Conservation (phyloP, 2,888 invertebrate genomes). For the Trichacis sp. region DNA sequence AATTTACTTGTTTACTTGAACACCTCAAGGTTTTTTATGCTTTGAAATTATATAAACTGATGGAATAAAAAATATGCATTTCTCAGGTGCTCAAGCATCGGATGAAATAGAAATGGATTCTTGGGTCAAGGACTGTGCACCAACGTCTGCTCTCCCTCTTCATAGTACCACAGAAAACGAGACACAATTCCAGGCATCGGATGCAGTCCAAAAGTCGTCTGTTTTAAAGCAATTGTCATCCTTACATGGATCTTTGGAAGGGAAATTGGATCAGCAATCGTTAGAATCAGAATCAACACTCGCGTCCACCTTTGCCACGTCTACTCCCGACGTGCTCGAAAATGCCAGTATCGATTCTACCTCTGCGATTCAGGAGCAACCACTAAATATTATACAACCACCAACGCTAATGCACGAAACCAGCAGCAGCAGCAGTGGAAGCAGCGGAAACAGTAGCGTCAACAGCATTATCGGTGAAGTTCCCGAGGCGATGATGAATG, state of each 20-base stretch:
- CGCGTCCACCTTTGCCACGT: conserved; percentile 47
- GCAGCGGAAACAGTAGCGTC: conserved; percentile 28
- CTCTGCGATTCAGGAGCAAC: conserved; percentile 5
- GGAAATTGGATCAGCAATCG: conserved; percentile 71
- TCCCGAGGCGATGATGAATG: conserved; percentile 64
- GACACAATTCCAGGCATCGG: conserved; percentile 40
- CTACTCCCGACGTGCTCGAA: conserved; percentile 49
- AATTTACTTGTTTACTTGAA: not conserved
- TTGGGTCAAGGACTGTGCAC: conserved; percentile 63
- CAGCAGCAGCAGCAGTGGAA: conserved; percentile 29
- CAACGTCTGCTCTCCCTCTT: conserved; percentile 48
- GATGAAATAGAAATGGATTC: conserved; percentile 65
- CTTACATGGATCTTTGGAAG: conserved; percentile 35
- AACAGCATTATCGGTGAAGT: conserved; percentile 51
- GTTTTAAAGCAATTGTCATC: conserved; percentile 45
- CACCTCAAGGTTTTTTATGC: not conserved
- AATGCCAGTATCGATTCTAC: conserved; percentile 19
- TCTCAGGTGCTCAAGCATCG: conserved; percentile 35
- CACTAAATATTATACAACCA: conserved; percentile 21
- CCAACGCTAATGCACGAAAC: conserved; percentile 34
- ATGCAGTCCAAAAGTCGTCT: conserved; percentile 46
- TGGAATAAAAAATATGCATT: not conserved
- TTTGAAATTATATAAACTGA: too few species aligned
- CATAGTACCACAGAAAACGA: conserved; percentile 49
- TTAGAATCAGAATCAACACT: conserved; percentile 73